Evolutionary conservation across 2,797 vertebrate genomes (phyloP).

Genomic region (Amblyraja radiata): DNA sequence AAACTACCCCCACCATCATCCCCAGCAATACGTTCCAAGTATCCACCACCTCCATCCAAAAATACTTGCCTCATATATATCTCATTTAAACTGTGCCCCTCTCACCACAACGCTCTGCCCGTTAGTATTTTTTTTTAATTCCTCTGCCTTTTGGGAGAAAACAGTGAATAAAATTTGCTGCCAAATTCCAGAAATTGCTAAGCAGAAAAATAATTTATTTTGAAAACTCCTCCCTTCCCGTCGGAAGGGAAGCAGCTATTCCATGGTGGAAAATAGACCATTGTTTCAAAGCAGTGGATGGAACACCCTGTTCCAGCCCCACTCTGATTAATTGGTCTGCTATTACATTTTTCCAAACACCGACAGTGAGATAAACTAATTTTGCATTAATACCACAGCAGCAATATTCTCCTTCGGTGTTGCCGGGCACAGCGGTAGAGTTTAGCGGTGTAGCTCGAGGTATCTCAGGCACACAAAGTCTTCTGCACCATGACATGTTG

Average conservation of each 20-base stretch:
- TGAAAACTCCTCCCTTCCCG: not conserved
- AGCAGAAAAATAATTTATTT: not conserved
- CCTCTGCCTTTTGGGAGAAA: not conserved
- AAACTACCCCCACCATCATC: no score
- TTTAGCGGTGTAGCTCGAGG: no score
- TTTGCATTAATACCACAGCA: not conserved
- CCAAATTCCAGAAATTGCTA: not conserved
- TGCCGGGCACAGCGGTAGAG: no score
- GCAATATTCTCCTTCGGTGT: not conserved
- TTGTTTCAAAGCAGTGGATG: not conserved
- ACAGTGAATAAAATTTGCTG: not conserved
- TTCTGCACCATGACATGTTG: no score
- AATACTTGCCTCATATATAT: no score
- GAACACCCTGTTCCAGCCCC: constrained; percentile 12
- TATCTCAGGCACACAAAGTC: no score
- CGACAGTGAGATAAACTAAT: not conserved
- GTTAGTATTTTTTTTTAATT: no score
- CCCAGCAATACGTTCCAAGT: no score
- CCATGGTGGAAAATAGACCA: no score
- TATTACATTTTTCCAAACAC: not conserved
- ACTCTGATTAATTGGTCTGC: not conserved
- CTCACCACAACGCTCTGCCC: no score
- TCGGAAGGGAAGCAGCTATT: not conserved
- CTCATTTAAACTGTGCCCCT: no score
- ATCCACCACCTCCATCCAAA: no score